Evolutionary conservation across 1,140 invertebrate genomes (phyloP).

Genomic region (Oncopodura yosiiana): DNA sequence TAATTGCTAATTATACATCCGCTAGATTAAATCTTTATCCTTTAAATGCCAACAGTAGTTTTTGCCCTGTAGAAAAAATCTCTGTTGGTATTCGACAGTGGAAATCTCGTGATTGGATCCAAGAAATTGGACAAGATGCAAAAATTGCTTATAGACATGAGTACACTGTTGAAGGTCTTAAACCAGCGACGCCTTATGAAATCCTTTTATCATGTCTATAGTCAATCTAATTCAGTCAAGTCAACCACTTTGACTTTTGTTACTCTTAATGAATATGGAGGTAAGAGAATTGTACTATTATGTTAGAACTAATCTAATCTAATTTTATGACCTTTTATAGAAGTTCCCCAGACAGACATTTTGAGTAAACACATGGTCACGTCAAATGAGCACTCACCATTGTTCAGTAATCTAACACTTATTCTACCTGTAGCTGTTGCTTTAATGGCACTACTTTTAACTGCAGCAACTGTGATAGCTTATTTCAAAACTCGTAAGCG

Average conservation of each 20-base stretch:
- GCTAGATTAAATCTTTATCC: constrained; percentile 24
- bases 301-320: neutral
- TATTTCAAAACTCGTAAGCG: constrained; percentile 28
- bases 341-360: constrained; percentile 23
- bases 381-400: constrained; percentile 20
- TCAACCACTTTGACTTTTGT: constrained; percentile 20
- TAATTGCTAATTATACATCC: constrained; percentile 20
- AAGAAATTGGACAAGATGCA: constrained; percentile 10
- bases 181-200: constrained; percentile 24
- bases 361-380: constrained; percentile 27
- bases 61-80: constrained; percentile 21
- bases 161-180: constrained; percentile 17
- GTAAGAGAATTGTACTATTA: constrained; percentile 7
- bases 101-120: constrained; percentile 16
- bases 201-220: constrained; percentile 25
- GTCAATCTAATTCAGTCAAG: constrained; percentile 16
- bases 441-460: constrained; percentile 13
- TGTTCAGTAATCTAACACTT: constrained; percentile 27
- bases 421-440: constrained; percentile 24
- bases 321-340: constrained; percentile 9
- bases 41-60: constrained; percentile 23
- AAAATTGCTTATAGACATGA: constrained; percentile 18
- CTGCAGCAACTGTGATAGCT: constrained; percentile 13
- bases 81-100: constrained; percentile 20
- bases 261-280: constrained; percentile 26